These are phyloP conservation scores for Hyles euphorbiae DNA, from an alignment of 1,140 invertebrate species.

Conservation along the genomic window DNA sequence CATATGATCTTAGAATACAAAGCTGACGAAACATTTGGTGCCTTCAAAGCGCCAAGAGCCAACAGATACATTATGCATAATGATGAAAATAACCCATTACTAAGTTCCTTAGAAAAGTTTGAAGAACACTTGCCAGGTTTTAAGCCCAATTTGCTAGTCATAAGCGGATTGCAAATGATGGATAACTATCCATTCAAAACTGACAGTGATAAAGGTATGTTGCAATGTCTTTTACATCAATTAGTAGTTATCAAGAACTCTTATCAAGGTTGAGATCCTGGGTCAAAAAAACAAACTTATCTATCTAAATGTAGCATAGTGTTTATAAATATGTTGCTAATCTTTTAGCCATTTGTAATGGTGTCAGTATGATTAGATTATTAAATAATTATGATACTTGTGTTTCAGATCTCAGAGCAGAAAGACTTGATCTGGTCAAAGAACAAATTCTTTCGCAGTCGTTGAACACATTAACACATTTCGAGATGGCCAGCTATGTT, in stretches of 20 bases:
- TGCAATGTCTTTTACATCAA: no score
- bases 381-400: neutral
- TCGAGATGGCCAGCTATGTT: conserved; percentile 92
- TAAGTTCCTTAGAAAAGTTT: conserved; percentile 85
- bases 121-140: conserved; percentile 79
- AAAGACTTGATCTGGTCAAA: conserved; percentile 80
- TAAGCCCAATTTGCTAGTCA: conserved; percentile 84
- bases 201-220: conserved; percentile 70
- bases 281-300: no score
- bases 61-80: conserved; percentile 93
- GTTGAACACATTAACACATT: conserved; percentile 82
- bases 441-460: conserved; percentile 80
- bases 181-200: conserved; percentile 87
- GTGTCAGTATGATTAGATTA: no score
- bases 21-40: conserved; percentile 85
- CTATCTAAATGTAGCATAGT: no score
- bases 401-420: conserved; percentile 78
- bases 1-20: conserved; percentile 86
- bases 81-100: conserved; percentile 86
- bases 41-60: conserved; percentile 84
- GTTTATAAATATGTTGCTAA: no score
- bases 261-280: no score
- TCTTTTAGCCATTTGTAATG: no score
- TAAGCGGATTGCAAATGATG: conserved; percentile 94
- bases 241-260: no score